These are phyloP conservation scores for Pseudobourletiella spinata DNA, from an alignment of 1,140 invertebrate species.

Conservation along the genomic window DNA sequence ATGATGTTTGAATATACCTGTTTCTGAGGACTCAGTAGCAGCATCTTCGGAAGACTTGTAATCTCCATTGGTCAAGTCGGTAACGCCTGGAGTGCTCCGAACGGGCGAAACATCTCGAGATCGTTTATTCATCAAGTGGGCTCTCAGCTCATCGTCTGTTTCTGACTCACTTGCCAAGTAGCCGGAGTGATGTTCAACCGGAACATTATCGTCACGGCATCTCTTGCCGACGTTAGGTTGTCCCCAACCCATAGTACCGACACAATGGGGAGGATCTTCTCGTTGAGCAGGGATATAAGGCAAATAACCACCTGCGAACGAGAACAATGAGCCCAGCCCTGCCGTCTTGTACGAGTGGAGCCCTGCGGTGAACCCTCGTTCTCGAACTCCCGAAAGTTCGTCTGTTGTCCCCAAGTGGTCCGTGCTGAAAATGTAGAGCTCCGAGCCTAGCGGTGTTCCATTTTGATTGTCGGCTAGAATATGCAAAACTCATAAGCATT, in stretches of 20 bases:
- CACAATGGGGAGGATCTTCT: background rate
- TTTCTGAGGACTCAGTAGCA: background rate
- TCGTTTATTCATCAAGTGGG: slow-evolving; percentile 17
- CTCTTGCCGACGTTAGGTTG: slow-evolving; percentile 23
- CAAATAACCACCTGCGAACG: too few species aligned
- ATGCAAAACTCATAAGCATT: too few species aligned
- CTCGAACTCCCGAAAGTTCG: too few species aligned
- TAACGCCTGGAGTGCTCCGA: background rate
- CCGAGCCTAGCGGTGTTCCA: too few species aligned
- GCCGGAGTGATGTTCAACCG: slow-evolving; percentile 3
- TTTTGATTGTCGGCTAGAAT: too few species aligned
- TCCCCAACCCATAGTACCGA: slow-evolving; percentile 24
- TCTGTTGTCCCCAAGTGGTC: too few species aligned
- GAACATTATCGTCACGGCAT: slow-evolving; percentile 7
- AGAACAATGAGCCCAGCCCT: too few species aligned
- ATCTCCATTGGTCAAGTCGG: background rate
- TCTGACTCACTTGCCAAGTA: slow-evolving; percentile 9
- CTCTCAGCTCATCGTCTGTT: slow-evolving; percentile 12
- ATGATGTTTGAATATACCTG: background rate
- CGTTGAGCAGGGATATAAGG: too few species aligned
- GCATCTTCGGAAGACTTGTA: background rate
- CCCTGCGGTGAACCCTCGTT: too few species aligned
- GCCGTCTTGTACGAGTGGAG: too few species aligned
- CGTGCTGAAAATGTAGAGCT: too few species aligned
- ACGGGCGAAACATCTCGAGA: slow-evolving; percentile 22